Evolutionary conservation across 2,888 invertebrate genomes (phyloP).

Genomic region (Tribolium freemani): DNA sequence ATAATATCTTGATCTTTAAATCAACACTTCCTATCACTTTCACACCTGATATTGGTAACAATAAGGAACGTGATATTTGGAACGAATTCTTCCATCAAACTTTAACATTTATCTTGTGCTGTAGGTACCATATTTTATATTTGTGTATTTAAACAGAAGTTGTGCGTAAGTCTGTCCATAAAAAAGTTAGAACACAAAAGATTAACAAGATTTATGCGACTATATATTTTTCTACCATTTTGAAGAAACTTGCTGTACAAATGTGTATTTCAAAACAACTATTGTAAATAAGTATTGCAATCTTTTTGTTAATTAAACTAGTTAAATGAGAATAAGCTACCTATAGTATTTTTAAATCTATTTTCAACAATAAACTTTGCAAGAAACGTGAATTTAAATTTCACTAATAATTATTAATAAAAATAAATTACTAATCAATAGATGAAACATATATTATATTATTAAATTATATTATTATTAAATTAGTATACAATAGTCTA

Average conservation of each 20-base stretch:
- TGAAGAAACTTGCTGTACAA: background rate
- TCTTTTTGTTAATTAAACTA: no score
- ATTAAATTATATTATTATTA: no score
- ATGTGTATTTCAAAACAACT: background rate
- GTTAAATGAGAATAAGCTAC: no score
- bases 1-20: background rate
- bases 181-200: background rate
- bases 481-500: no score
- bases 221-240: background rate
- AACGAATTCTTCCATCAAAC: background rate
- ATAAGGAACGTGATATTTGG: slow-evolving; percentile 5
- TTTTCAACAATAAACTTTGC: no score
- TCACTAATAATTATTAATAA: no score
- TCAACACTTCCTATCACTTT: slow-evolving; percentile 7
- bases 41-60: slow-evolving; percentile 5
- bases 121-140: background rate
- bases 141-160: background rate
- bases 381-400: no score
- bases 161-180: background rate
- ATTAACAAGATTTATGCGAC: background rate
- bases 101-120: slow-evolving; percentile 2
- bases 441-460: no score
- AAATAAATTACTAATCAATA: no score
- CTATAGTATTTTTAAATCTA: no score
- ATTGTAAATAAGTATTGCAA: no score